phyloP scores from a whole-genome alignment of 2,888 invertebrate species.

The Perdita meconis region DNA sequence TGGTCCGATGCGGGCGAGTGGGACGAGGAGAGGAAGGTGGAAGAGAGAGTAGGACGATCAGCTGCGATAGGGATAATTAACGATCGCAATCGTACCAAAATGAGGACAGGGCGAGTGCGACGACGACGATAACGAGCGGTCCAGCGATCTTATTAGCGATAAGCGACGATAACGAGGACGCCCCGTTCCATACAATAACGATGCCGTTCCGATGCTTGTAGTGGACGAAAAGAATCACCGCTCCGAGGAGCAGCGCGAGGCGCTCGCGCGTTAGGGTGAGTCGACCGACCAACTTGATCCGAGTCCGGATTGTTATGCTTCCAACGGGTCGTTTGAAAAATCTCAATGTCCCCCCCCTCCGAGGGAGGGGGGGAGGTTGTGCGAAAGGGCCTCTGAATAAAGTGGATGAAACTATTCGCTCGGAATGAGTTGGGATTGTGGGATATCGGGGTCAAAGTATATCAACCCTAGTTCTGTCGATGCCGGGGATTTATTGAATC shows the following conservation, averaged over 20 bases:
- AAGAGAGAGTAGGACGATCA: conserved; percentile 68
- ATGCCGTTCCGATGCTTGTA: conserved; percentile 70
- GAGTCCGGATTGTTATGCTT: conserved; percentile 37
- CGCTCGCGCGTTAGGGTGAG: conserved; percentile 36
- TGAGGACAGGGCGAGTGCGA: conserved; percentile 79
- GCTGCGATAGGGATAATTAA: conserved; percentile 82
- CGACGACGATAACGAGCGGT: conserved; percentile 82
- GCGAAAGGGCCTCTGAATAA: not conserved
- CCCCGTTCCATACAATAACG: conserved; percentile 77
- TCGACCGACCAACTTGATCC: conserved; percentile 13
- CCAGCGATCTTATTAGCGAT: conserved; percentile 83
- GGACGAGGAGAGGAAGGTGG: conserved; percentile 21
- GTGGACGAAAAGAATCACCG: conserved; percentile 53
- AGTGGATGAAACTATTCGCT: not conserved
- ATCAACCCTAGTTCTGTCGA: not conserved
- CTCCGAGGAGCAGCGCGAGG: conserved; percentile 11
- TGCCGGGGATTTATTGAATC: not conserved
- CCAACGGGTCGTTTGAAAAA: conserved; percentile 33
- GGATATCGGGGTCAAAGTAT: not conserved
- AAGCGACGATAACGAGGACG: conserved; percentile 80
- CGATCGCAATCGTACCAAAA: conserved; percentile 82
- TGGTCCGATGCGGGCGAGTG: conserved; percentile 28
- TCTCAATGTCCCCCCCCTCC: not conserved
- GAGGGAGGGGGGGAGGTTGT: not conserved
- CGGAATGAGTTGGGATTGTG: not conserved